Percentiles rank a stretch among this genome's conserved stretches.
Conservation (phyloP, 2,797 vertebrate species). For the Gambusia yucatana region DNA sequence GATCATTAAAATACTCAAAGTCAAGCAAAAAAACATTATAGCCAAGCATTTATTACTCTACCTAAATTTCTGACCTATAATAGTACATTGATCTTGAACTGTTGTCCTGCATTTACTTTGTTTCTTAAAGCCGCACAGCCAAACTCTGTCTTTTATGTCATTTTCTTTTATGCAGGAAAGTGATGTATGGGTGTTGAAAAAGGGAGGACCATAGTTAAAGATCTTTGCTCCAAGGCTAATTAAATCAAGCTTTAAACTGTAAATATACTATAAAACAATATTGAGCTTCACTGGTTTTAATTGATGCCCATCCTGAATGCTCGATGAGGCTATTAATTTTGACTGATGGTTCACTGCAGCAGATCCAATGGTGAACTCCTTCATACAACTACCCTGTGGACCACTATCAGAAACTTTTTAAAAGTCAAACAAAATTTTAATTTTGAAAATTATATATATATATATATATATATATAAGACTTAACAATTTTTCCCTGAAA, state of each 20-base stretch:
- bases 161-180: conserved; percentile 59
- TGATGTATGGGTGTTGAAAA: conserved; percentile 56
- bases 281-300: conserved; percentile 79
- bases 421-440: not conserved
- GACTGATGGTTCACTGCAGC: conserved; percentile 70
- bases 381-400: conserved; percentile 32
- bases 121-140: conserved; percentile 20
- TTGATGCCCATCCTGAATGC: conserved; percentile 68
- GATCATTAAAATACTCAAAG: not conserved
- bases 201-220: conserved; percentile 61
- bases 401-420: conserved; percentile 6
- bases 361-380: conserved; percentile 26
- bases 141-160: conserved; percentile 48
- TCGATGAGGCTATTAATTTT: conserved; percentile 76
- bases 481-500: not conserved
- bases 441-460: too few species aligned
- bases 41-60: not conserved
- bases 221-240: conserved; percentile 68
- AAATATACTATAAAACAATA: conserved; percentile 84
- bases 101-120: conserved; percentile 8
- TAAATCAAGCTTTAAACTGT: conserved; percentile 82
- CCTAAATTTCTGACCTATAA: not conserved
- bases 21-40: not conserved
- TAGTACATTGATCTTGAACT: not conserved
- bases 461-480: not conserved